phyloP scores from a whole-genome alignment of 2,113 vertebrate genomes.

The Salvator merianae region DNA sequence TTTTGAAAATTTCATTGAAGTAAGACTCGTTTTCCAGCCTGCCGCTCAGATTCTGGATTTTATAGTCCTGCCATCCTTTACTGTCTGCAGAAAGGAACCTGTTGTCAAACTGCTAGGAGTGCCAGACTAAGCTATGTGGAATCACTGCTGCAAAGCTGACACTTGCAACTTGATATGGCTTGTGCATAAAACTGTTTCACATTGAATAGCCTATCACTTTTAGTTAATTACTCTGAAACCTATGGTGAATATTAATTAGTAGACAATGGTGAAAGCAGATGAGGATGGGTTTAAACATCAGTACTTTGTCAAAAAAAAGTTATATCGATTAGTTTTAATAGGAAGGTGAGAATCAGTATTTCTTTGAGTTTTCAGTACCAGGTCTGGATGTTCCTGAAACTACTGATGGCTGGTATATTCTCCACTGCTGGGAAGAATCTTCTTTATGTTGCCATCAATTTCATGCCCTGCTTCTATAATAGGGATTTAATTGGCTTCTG shows the following conservation, averaged over 20 bases:
- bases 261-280: not conserved
- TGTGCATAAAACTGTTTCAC: slow-evolving; percentile 52
- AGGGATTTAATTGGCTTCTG: slow-evolving; percentile 68
- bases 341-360: slow-evolving; percentile 18
- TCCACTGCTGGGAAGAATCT: slow-evolving; percentile 38
- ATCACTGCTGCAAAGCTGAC: slow-evolving; percentile 18
- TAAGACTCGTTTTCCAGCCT: not conserved
- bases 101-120: not conserved
- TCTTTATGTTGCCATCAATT: slow-evolving; percentile 50
- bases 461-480: slow-evolving; percentile 59
- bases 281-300: slow-evolving; percentile 25
- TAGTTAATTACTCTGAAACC: slow-evolving; percentile 49
- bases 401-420: slow-evolving; percentile 19
- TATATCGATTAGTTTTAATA: slow-evolving; percentile 31
- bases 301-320: slow-evolving; percentile 44
- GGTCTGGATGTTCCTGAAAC: not conserved
- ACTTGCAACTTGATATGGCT: slow-evolving; percentile 45
- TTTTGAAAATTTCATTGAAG: not conserved
- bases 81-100: slow-evolving; percentile 15
- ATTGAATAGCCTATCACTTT: slow-evolving; percentile 39
- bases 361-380: not conserved
- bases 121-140: not conserved
- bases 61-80: not conserved
- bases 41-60: slow-evolving; percentile 1
- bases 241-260: slow-evolving; percentile 21